Evolutionary conservation across 2,797 vertebrate species (phyloP).

Genomic region (Sebastolobus altivelis): DNA sequence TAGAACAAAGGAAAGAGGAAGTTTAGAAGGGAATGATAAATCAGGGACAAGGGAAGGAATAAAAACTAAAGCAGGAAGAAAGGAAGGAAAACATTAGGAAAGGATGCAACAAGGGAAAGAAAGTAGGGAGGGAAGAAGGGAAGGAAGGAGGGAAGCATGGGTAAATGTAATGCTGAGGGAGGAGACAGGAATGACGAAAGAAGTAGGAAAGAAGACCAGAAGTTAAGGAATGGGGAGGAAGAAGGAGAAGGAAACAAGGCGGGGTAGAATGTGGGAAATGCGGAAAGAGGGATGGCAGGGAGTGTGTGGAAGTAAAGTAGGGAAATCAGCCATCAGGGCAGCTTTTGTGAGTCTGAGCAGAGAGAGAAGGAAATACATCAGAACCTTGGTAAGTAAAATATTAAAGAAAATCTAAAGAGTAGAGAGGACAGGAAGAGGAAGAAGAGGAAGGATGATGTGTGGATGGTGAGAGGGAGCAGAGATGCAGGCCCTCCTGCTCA

Average conservation of each 20-base stretch:
- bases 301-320: not conserved
- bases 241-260: not conserved
- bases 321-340: not conserved
- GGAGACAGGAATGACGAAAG: not conserved
- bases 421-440: not conserved
- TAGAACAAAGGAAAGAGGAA: not conserved
- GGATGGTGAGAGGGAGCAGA: not conserved
- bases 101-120: too few species aligned
- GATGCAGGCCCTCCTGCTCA: not conserved
- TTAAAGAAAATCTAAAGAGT: not conserved
- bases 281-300: not conserved
- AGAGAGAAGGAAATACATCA: not conserved
- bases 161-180: too few species aligned
- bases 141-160: not conserved
- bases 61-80: not conserved
- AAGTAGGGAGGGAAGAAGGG: not conserved
- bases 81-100: not conserved
- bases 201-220: not conserved
- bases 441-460: not conserved
- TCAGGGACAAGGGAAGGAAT: not conserved
- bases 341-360: not conserved
- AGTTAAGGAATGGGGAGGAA: not conserved
- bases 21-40: not conserved
- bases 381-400: not conserved
- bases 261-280: not conserved